These are phyloP conservation scores for Exaiptasia diaphana DNA, from an alignment of 64 coral and sea anemone genomes.

Conservation along the genomic window DNA sequence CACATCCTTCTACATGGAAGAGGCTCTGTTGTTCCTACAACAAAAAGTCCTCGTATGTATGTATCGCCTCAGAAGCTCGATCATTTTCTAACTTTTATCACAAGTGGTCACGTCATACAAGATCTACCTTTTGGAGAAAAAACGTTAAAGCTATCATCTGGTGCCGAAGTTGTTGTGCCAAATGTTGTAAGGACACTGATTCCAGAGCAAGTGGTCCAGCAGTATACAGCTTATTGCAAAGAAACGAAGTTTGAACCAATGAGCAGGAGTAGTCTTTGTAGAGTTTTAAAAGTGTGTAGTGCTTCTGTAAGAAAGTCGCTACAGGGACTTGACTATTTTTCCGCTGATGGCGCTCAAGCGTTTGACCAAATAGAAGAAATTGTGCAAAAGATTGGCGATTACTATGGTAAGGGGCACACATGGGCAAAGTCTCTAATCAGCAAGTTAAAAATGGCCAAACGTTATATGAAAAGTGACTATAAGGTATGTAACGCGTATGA, in stretches of 20 bases:
- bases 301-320: conserved; percentile 4
- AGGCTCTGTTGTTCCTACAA: not conserved
- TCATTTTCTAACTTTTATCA: conserved; percentile 34
- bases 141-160: conserved; percentile 15
- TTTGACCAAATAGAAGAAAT: conserved; percentile 16
- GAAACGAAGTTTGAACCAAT: conserved; percentile 1
- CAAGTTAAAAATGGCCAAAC: conserved; percentile 9
- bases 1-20: conserved; percentile 30
- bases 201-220: conserved; percentile 29
- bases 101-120: conserved; percentile 31
- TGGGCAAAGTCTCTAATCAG: conserved; percentile 25
- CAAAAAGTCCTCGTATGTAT: conserved; percentile 11
- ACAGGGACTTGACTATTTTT: conserved; percentile 30
- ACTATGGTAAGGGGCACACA: conserved; percentile 7
- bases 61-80: not conserved
- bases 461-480: conserved; percentile 17
- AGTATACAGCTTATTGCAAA: conserved; percentile 7
- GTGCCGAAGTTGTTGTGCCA: not conserved
- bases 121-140: conserved; percentile 40
- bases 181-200: conserved; percentile 39
- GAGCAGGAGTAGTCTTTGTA: not conserved
- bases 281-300: conserved; percentile 19
- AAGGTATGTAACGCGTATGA: no score
- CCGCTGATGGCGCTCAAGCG: conserved; percentile 19
- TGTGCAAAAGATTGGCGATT: conserved; percentile 25